Evolutionary conservation across 2,113 vertebrate species (phyloP).

Genomic region (Ailuropoda melanoleuca): DNA sequence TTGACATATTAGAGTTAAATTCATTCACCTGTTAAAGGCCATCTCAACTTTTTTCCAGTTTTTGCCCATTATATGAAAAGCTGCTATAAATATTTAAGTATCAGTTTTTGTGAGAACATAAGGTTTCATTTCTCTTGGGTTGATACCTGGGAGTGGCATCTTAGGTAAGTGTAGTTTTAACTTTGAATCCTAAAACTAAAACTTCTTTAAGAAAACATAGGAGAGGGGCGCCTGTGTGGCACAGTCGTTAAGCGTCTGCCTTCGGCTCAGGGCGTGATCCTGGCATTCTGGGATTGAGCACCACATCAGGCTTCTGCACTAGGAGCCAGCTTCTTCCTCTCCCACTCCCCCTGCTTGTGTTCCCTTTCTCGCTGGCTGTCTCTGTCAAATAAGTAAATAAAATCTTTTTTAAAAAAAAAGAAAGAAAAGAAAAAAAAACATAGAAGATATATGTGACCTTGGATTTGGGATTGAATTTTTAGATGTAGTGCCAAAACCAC

Average conservation of each 20-base stretch:
- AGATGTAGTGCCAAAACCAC: not conserved
- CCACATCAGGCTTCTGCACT: too few relatives aligned
- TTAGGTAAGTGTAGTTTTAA: not conserved
- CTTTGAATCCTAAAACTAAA: slow-evolving; percentile 7
- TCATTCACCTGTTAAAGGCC: not conserved
- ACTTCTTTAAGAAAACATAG: not conserved
- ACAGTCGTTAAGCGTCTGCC: too few relatives aligned
- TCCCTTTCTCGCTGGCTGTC: too few relatives aligned
- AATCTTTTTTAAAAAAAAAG: too few relatives aligned
- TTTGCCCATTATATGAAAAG: not conserved
- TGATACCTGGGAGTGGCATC: not conserved
- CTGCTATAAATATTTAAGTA: not conserved
- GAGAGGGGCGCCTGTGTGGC: not conserved
- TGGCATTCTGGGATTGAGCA: too few relatives aligned
- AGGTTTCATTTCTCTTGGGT: not conserved
- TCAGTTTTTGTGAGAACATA: not conserved
- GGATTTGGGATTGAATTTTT: not conserved
- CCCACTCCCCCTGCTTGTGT: too few relatives aligned
- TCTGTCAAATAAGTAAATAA: too few relatives aligned
- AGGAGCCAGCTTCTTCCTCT: too few relatives aligned
- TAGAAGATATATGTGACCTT: not conserved
- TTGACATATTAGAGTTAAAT: not conserved
- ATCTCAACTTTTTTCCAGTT: not conserved
- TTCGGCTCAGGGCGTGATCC: too few relatives aligned
- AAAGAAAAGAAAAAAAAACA: not conserved